Base-by-base conservation (phyloP, 1,140 invertebrate species). In the Calliphora vicina region DNA sequence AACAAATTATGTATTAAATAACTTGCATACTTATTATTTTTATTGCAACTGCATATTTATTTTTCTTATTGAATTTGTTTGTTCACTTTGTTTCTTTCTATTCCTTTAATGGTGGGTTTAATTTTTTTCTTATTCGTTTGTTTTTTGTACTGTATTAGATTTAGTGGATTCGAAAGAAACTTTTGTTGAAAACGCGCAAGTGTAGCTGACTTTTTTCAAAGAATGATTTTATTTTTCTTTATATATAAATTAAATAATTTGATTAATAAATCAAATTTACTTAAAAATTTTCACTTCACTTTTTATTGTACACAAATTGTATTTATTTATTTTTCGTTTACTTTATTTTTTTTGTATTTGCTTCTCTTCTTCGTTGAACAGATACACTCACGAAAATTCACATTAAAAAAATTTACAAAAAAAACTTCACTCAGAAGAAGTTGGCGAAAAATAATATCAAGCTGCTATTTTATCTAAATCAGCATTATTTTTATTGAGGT, bases 281-380 rank as follows among this genome's bases (percentile, higher is more conserved):
- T 67, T 67, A 17, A 57, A 57, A 57, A 57, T 57, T 67, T 23
- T 25, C 61, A 67, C 61, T 67, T 67, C 61, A n/a, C 15, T 35
- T 35, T 10, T 35, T 35, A 57, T n/a, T 13, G n/a, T 57, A 67
- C n/a, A 67, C 61, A 67, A 67, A 67, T 67, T 67, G n/a, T 23
- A 10, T 67, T 25, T 23, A 67, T 20, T 67, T 57, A n/a, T 57
- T 57, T 57, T 67, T 67, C 61, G 1, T 67, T 67, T 67, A 67
- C 61, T 67, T 67, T 67, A 67, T 67, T 67, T 67, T 61, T 61
- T 23, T 67, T 67, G n/a, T 67, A 67, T 50, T 50, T 67, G 61
- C 61, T 67, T 67, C 20, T 67, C 61, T 67, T 23, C 61, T 67
- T 67, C 20, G 23, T 10, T 67, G 61, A 35, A 10, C 23, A 57